Conservation (phyloP, 1,140 invertebrate species). For the Papilio dardanus region DNA sequence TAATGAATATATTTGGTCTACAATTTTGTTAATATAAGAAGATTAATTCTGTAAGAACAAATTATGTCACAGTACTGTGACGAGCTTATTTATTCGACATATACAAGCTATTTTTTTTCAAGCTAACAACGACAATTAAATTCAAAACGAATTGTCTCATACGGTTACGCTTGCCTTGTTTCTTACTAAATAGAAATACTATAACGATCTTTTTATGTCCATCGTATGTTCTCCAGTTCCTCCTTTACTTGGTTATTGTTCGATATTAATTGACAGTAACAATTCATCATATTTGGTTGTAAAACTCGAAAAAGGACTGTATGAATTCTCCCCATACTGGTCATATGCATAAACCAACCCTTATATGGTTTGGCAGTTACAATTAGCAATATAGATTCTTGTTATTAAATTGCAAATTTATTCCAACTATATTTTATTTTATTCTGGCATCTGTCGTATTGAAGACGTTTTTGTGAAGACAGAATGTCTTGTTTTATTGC, state of each 20-base stretch:
- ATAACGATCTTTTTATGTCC: background rate
- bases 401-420: background rate
- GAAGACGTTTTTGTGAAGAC: background rate
- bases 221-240: background rate
- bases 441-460: background rate
- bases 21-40: too few species aligned
- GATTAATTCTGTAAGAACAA: background rate
- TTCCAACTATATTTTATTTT: background rate
- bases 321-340: too few species aligned
- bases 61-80: background rate
- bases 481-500: background rate
- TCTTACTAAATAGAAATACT: background rate
- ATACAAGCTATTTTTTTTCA: background rate
- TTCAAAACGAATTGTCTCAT: background rate
- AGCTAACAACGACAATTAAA: background rate
- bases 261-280: background rate
- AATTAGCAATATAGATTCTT: background rate
- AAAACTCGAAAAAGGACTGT: background rate
- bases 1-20: background rate
- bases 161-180: background rate
- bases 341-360: too few species aligned
- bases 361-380: background rate
- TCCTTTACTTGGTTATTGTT: background rate
- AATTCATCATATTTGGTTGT: background rate
- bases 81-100: background rate